Evolutionary conservation across 2,113 vertebrate species (phyloP).

Genomic region (Onychostruthus taczanowskii): DNA sequence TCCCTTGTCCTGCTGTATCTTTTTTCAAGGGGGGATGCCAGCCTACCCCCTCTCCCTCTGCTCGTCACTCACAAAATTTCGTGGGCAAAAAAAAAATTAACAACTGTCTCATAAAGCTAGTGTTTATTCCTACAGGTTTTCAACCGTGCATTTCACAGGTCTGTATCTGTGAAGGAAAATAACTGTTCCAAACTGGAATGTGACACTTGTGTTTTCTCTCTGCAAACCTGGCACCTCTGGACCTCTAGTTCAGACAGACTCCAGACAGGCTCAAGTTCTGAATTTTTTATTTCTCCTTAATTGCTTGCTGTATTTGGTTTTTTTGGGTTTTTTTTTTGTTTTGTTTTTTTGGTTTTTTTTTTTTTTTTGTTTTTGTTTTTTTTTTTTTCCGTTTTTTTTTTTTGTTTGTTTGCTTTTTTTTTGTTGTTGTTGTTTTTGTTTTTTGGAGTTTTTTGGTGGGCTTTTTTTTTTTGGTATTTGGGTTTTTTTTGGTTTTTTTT

Average conservation of each 20-base stretch:
- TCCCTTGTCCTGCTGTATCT: too few species aligned
- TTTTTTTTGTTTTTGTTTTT: too few species aligned
- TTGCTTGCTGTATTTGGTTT: not conserved
- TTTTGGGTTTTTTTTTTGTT: too few species aligned
- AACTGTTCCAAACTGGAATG: not conserved
- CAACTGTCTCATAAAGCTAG: accelerated
- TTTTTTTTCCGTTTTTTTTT: too few species aligned
- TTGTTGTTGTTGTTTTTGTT: too few species aligned
- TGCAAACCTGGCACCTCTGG: not conserved
- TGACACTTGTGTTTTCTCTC: not conserved
- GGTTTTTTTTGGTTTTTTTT: too few species aligned
- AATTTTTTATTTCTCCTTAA: not conserved
- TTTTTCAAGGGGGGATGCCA: not conserved
- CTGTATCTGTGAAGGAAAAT: not conserved
- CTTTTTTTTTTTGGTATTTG: too few species aligned
- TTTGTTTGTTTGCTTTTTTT: too few species aligned
- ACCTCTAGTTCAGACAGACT: not conserved
- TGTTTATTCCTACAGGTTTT: not conserved
- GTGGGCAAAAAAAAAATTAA: not conserved
- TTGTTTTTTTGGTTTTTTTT: too few species aligned
- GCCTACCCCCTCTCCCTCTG: not conserved
- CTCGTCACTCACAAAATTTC: not conserved
- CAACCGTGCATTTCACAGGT: not conserved
- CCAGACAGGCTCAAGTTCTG: not conserved
- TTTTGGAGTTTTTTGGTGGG: too few species aligned